Percentiles rank a stretch among this genome's conserved stretches.
These are phyloP conservation scores for Danionella dracula DNA, from an alignment of 2,797 vertebrate genomes.

Conservation along the genomic window DNA sequence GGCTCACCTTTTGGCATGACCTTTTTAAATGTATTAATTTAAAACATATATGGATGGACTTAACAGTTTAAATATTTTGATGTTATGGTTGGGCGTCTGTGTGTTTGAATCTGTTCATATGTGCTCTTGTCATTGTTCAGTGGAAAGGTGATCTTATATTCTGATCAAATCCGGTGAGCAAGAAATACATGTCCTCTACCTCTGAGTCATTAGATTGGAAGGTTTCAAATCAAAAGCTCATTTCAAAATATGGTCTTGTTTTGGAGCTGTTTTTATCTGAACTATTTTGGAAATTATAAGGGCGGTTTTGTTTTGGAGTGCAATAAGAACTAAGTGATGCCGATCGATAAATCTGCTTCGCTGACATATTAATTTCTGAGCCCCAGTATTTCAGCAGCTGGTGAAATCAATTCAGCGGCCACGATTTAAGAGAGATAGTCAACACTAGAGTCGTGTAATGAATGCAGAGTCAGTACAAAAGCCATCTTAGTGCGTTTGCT, in stretches of 20 bases:
- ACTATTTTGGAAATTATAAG: not conserved
- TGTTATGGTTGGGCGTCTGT: no score
- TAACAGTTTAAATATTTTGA: no score
- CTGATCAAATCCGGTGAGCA: not conserved
- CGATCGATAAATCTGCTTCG: not conserved
- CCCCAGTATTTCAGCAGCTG: not conserved
- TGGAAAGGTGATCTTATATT: not conserved
- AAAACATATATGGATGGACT: no score
- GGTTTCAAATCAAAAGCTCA: not conserved
- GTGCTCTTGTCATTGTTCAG: not conserved
- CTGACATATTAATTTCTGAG: conserved; percentile 21
- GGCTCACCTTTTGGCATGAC: no score
- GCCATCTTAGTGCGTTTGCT: conserved; percentile 2
- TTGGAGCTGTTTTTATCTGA: not conserved
- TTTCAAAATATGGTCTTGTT: not conserved
- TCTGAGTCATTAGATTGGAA: not conserved
- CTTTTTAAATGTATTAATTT: no score
- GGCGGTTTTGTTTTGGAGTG: not conserved
- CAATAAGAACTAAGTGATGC: conserved; percentile 5
- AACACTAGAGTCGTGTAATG: conserved; percentile 1
- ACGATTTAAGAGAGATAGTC: not conserved
- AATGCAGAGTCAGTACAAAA: not conserved
- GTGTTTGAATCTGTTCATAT: not conserved
- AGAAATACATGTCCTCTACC: not conserved
- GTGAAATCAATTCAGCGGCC: conserved; percentile 10